These are phyloP conservation scores for Abscondita cerata DNA, from an alignment of 2,888 invertebrate species.

Conservation along the genomic window DNA sequence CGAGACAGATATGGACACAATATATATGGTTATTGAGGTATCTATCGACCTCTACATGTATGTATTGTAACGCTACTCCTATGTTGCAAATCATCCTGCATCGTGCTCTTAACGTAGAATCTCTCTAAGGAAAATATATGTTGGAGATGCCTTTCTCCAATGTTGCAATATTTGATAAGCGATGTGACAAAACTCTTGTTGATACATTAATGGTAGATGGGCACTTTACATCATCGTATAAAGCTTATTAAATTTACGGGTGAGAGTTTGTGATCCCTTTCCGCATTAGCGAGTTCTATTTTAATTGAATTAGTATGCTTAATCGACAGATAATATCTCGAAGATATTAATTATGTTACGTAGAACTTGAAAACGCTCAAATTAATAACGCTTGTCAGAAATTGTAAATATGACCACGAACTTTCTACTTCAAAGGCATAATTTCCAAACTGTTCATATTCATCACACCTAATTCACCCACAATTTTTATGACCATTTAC, in stretches of 20 bases:
- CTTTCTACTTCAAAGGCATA: too few species aligned
- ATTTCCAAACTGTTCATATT: too few species aligned
- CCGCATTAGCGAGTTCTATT: too few species aligned
- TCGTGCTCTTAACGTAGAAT: conserved; percentile 38
- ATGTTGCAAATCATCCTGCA: conserved; percentile 51
- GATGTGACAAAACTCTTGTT: conserved; percentile 12
- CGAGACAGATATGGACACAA: conserved; percentile 55
- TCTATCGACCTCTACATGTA: conserved; percentile 53
- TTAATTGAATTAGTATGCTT: too few species aligned
- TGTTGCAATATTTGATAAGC: conserved; percentile 10
- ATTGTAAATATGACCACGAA: too few species aligned
- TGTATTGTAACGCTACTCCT: conserved; percentile 50
- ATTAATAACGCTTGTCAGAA: too few species aligned
- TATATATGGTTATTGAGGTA: conserved; percentile 58
- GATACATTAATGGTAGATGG: conserved; percentile 1
- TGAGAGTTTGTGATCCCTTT: too few species aligned
- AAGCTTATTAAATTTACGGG: neutral
- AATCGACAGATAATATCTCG: too few species aligned
- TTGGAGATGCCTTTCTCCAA: conserved; percentile 17
- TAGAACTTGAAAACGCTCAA: too few species aligned
- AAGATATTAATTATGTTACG: too few species aligned
- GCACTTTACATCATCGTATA: neutral
- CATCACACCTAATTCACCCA: too few species aligned
- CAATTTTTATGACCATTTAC: too few species aligned
- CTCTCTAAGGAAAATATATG: conserved; percentile 23